Base-by-base conservation (phyloP, 2,888 invertebrate genomes). In the Scelioninae gen. 1 region DNA sequence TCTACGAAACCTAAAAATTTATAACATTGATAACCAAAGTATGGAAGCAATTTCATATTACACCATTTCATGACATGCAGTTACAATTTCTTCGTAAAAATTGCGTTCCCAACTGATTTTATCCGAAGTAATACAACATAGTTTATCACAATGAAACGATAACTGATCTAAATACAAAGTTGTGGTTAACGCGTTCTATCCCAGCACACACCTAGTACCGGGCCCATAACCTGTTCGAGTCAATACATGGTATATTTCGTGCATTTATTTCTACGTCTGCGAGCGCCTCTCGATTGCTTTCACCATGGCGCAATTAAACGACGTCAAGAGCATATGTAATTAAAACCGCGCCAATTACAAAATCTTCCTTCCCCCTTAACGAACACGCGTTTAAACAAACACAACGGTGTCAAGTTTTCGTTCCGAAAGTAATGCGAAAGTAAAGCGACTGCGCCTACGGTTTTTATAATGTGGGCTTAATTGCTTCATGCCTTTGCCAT, bases 281-380 rank as follows among this genome's bases (percentile, higher is more conserved):
- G 45, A 71, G 72, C 56, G 65, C 47, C 74, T 78, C 82, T 82
- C 74, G 78, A 49, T 72, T 43, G 77, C 82, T 82, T 82, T 82
- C 82, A 77, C 82, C 82, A 51, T 76, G 74, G 72, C 34, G 82
- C 82, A 82, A 82, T 82, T 82, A 78, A 82, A 66, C 82, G 77
- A 82, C 82, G 62, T 66, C 63, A 32, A 78, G 74, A 63, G 76
- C 82, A 78, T 69, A 58, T 82, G 82, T 82, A 82, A 82, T 82
- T 82, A 82, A 82, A 82, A 78, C 78, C 82, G 78, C 69, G 69
- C 72, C 82, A 82, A 82, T 82, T 82, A 78, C 82, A 82, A 82
- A 77, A 77, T 72, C 82, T 82, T 82, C 66, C 72, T 60, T 72
- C 81, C 66, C 71, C 66, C 65, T 43, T 49, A n/a, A 49, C 55